These are phyloP conservation scores for Bradypodion ventrale DNA, from an alignment of 2,797 vertebrate species.

Conservation along the genomic window DNA sequence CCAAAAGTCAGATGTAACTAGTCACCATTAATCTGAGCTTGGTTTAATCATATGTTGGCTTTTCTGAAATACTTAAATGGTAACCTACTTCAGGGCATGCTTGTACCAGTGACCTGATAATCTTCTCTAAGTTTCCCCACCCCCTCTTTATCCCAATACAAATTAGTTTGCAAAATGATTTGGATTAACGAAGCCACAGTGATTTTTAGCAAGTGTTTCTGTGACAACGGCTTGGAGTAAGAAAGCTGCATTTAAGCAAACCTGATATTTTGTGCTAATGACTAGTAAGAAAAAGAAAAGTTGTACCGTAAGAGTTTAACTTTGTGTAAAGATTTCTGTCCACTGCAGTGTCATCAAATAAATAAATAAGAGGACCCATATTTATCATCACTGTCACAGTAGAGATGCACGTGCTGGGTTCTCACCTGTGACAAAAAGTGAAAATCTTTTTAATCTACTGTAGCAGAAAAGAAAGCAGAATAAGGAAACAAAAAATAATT, in stretches of 20 bases:
- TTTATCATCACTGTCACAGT: too few relatives aligned
- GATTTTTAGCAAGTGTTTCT: constrained; percentile 53
- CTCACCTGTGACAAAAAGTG: too few relatives aligned
- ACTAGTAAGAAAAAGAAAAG: constrained; percentile 4
- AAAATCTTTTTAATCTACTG: too few relatives aligned
- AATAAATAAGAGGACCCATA: not conserved
- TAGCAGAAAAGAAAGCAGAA: not conserved
- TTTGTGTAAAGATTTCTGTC: constrained; percentile 12
- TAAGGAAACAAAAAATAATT: not conserved
- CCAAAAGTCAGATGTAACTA: constrained; percentile 45
- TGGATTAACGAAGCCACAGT: constrained; percentile 62
- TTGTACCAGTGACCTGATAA: constrained; percentile 70
- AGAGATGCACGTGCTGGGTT: not conserved
- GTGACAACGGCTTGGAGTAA: constrained; percentile 20
- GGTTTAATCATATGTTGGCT: constrained; percentile 60
- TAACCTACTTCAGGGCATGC: constrained; percentile 56
- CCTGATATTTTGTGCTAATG: constrained; percentile 44
- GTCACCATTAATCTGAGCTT: constrained; percentile 46
- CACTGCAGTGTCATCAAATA: not conserved
- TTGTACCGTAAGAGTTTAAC: not conserved
- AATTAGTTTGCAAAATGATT: constrained; percentile 62
- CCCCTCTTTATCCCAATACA: constrained; percentile 64
- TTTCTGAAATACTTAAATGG: constrained; percentile 65
- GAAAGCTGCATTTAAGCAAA: constrained; percentile 37
- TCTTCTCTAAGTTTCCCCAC: constrained; percentile 54